Base-by-base conservation (phyloP, 1,140 invertebrate genomes). In the Anoplolepis gracilipes region DNA sequence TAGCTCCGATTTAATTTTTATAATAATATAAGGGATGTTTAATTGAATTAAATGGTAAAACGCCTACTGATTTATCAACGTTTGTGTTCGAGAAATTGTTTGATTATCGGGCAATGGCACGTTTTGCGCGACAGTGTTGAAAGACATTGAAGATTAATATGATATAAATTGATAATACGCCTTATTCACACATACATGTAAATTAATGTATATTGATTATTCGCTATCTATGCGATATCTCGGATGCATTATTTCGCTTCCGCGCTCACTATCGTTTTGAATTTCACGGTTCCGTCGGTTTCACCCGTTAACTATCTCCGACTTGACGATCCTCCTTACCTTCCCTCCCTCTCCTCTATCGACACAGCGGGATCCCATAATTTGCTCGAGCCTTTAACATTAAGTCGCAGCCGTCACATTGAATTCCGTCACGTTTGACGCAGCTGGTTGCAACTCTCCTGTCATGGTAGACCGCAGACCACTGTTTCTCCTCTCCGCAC, bases 391-490 rank as follows among this genome's bases (percentile, higher is more conserved):
- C 42, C 64, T 55, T 55, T 30, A 61, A 73, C 79, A 42, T 55
- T 65, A 10, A 64, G 53, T 75, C 46, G 67, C 36, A 49, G 46
- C 42, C 39, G 42, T 53, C 81, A 76, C 69, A 30, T 85, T 39
- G 61, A 78, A 78, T 85, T 59, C 53, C 82, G 49, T 25, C 62
- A 22, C 82, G 81, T 59, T 46, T 72, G 64, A 70, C 64, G 62
- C 64, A 49, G 64, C 64, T 79, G 77, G n/a, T 70, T 53, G 77
- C 77, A 57, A 81, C 49, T 70, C 46, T 70, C 49, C 84, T 55
- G 59, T 84, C 85, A 84, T 49, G 79, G 64, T 72, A 84, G 57
- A 82, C 46, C 70, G 49, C 81, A 64, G 61, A 70, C 53, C 61
- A 57, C 53, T 55, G 53, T 39, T 81, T 62, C 84, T 39, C 42